phyloP scores from a whole-genome alignment of 2,797 vertebrate genomes.

The Hippopotamyrus pictus region DNA sequence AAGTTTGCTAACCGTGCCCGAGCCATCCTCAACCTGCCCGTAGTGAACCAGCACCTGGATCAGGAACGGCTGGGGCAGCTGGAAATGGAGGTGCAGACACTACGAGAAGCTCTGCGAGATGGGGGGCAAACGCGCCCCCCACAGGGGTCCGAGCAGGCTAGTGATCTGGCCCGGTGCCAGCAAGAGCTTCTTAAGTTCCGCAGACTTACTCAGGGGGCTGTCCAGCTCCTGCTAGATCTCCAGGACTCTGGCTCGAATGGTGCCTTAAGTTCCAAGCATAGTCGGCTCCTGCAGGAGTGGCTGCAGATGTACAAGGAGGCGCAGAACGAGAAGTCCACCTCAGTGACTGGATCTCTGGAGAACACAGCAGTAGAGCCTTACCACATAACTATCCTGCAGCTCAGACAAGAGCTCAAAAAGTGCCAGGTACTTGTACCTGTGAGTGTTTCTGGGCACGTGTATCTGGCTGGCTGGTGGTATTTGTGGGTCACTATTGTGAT shows the following conservation, averaged over 20 bases:
- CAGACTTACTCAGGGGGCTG: constrained; percentile 67
- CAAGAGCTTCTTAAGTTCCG: constrained; percentile 55
- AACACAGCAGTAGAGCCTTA: constrained; percentile 45
- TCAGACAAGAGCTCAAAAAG: constrained; percentile 68
- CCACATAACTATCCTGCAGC: constrained; percentile 58
- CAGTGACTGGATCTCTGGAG: constrained; percentile 31
- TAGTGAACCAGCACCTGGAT: constrained; percentile 62
- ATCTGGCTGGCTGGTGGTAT: constrained; percentile 1
- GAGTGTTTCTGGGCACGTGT: constrained; percentile 41
- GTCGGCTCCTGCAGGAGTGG: constrained; percentile 65
- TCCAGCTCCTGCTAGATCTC: constrained; percentile 63
- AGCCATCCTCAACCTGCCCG: constrained; percentile 72
- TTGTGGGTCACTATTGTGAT: neutral
- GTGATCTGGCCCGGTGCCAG: constrained; percentile 52
- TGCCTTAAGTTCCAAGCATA: constrained; percentile 41
- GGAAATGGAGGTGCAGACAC: constrained; percentile 70
- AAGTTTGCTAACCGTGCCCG: constrained; percentile 80
- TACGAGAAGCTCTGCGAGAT: constrained; percentile 72
- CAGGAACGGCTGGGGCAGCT: constrained; percentile 70
- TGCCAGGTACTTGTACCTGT: constrained; percentile 54
- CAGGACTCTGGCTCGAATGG: constrained; percentile 44
- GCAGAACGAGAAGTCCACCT: constrained; percentile 41
- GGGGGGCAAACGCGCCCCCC: constrained; percentile 50
- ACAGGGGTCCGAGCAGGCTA: constrained; percentile 42
- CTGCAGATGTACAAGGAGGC: constrained; percentile 58